phyloP scores from a whole-genome alignment of 2,113 vertebrate species.

The Podocnemis expansa region DNA sequence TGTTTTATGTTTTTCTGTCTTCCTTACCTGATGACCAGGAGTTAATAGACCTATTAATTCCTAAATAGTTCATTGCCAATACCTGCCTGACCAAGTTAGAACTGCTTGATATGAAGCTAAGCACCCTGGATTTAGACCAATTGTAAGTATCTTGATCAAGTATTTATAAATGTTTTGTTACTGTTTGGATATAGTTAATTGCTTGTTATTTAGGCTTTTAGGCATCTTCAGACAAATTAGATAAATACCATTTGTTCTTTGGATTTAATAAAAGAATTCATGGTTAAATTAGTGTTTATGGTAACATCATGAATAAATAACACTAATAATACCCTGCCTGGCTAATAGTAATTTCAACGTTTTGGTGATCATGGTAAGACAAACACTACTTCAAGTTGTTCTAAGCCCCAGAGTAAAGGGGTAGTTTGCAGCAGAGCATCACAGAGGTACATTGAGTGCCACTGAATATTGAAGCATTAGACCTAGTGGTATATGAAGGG shows the following conservation, averaged over 20 bases:
- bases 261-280: not conserved
- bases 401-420: not conserved
- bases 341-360: not conserved
- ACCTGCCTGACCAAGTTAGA: not conserved
- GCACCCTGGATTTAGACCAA: not conserved
- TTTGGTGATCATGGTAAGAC: not conserved
- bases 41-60: fast-evolving
- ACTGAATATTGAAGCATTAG: not conserved
- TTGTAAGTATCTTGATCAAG: not conserved
- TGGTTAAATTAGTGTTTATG: not conserved
- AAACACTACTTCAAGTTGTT: not conserved
- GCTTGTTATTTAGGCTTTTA: not conserved
- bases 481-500: no score
- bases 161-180: not conserved
- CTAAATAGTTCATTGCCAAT: not conserved
- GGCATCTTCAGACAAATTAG: not conserved
- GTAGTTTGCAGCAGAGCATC: not conserved
- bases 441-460: not conserved
- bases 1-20: not conserved
- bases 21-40: not conserved
- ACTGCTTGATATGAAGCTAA: not conserved
- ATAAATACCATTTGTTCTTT: not conserved
- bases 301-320: not conserved
- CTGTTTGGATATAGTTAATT: not conserved
- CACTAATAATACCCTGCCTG: not conserved